Percentiles rank a stretch among this genome's conserved stretches.
Evolutionary conservation across 2,888 invertebrate genomes (phyloP).

Genomic region (Tachina fera): DNA sequence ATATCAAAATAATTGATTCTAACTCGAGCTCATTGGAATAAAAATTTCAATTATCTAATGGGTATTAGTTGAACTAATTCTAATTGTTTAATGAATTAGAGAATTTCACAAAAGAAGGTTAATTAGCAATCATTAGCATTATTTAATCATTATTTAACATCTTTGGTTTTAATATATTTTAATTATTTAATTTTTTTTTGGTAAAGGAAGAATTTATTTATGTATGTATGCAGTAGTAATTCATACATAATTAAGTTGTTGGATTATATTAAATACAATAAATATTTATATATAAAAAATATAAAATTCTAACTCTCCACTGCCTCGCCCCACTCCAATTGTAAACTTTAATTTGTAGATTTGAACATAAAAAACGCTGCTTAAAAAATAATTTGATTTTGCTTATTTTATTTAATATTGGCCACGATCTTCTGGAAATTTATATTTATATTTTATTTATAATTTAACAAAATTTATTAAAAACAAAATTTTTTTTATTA

Average conservation of each 20-base stretch:
- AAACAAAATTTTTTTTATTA: constrained; percentile 18
- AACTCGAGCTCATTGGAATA: no score
- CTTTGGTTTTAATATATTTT: no score
- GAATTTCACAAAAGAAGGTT: no score
- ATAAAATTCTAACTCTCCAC: not conserved
- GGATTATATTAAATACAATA: not conserved
- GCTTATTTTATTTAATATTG: constrained; percentile 28
- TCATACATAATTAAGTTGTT: not conserved
- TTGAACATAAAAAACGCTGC: constrained; percentile 21
- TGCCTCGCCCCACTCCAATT: not conserved
- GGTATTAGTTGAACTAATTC: no score
- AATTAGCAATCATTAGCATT: no score
- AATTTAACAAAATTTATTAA: constrained; percentile 43
- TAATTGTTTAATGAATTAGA: no score
- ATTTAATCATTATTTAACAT: no score
- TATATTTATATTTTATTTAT: constrained; percentile 44
- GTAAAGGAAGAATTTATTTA: no score
- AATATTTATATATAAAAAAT: not conserved
- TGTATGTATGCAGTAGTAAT: not conserved
- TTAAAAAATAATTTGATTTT: constrained; percentile 21
- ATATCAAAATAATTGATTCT: no score
- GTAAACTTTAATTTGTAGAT: not conserved
- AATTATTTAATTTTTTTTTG: no score
- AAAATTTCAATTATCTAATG: no score
- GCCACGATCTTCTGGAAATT: constrained; percentile 74